Base-by-base conservation (phyloP, 1,140 invertebrate species). In the Parasteatoda tepidariorum region DNA sequence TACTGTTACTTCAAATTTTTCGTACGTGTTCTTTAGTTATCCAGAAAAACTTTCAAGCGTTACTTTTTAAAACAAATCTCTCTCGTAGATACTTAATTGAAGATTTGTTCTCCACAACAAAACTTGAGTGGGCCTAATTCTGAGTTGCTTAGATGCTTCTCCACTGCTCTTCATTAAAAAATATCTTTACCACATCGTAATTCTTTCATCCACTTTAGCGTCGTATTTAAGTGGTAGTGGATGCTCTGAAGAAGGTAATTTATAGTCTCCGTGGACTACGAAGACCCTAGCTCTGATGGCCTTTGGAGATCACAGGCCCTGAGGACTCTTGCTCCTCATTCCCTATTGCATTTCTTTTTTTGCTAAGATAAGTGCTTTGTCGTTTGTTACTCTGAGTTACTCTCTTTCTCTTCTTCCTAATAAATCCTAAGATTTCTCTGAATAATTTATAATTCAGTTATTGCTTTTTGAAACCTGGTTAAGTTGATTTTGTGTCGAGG, bases 141-240 rank as follows among this genome's bases (percentile, higher is more conserved):
- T 31, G 71, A 67, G 64, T 78, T 67, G 34, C 75, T 78, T 28
- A 30, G 7, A 15, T 26, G 22, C 28, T n/a, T 26, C n/a, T 0
- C 38, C 26, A 71, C 66, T 57, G 54, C n/a, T 81, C 78, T 82
- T 82, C 54, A 82, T 82, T 82, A 82, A 82, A 82, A 82, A 62
- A 59, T 82, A 67, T 30, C 67, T 70, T 82, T 82, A 71, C 78
- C 78, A 62, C 78, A 62, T 26, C 67, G 67, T 82, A 70, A 70
- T 70, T 82, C 78, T 82, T 82, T 68, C 38, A 22, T 57, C 67
- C 67, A 61, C 78, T 82, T 82, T 33, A 48, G 30, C 33, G 34
- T 67, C 26, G 48, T 55, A 31, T 82, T 82, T 61, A 82, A 82
- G 78, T 82, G 55, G 66, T 33, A 34, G 78, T 66, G 55, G 78